Conservation (phyloP, 2,888 invertebrate species). For the Nemotelus nigrinus region DNA sequence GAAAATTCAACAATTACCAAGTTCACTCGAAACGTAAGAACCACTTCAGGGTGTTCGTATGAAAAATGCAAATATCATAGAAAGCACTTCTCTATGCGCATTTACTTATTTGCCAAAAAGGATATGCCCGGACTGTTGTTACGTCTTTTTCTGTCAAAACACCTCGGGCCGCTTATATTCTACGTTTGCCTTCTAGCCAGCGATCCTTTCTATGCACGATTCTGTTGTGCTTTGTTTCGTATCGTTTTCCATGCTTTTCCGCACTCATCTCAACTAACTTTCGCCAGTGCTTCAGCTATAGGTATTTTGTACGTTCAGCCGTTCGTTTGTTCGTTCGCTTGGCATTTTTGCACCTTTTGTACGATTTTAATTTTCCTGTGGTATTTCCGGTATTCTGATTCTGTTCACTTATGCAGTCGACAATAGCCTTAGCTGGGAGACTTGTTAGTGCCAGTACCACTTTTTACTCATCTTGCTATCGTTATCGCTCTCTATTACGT, state of each 20-base stretch:
- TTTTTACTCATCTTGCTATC: not conserved
- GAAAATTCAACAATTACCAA: slow-evolving; percentile 40
- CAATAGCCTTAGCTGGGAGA: slow-evolving; percentile 25
- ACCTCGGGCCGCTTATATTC: slow-evolving; percentile 20
- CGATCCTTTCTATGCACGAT: slow-evolving; percentile 19
- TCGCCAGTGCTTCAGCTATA: slow-evolving; percentile 13
- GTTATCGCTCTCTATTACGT: not conserved
- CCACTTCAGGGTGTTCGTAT: slow-evolving; percentile 2
- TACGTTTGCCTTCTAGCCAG: slow-evolving; percentile 15
- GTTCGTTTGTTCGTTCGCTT: slow-evolving; percentile 12
- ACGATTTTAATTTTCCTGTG: slow-evolving; percentile 52
- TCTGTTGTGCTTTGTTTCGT: not conserved
- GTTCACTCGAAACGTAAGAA: slow-evolving; percentile 32
- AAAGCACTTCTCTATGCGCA: slow-evolving; percentile 17
- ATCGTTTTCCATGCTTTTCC: slow-evolving; percentile 5
- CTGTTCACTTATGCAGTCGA: slow-evolving; percentile 33
- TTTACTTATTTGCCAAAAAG: slow-evolving; percentile 41
- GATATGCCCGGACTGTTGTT: slow-evolving; percentile 25
- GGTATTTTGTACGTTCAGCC: slow-evolving; percentile 7
- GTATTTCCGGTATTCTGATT: slow-evolving; percentile 51
- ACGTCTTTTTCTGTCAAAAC: slow-evolving; percentile 4
- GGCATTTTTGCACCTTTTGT: slow-evolving; percentile 50
- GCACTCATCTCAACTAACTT: not conserved
- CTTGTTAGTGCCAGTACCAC: not conserved
- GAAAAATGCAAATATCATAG: slow-evolving; percentile 17